Percentiles rank a stretch among this genome's conserved stretches.
These are phyloP conservation scores for Australoheros facetus DNA, from an alignment of 2,797 vertebrate genomes.

Conservation along the genomic window DNA sequence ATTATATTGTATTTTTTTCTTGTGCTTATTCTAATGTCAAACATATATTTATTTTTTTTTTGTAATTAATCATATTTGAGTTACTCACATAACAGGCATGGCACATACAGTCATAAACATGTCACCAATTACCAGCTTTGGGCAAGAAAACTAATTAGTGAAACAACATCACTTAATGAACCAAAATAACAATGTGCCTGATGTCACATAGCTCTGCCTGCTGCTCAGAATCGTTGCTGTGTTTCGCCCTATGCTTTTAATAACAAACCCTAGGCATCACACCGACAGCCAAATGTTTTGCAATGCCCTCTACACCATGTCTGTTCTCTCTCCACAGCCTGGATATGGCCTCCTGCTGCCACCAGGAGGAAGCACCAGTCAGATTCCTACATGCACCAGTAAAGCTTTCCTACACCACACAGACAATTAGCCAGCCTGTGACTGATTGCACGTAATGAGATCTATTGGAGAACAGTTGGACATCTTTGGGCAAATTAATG, in stretches of 20 bases:
- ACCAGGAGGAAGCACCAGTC: conserved; percentile 54
- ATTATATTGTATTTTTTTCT: conserved; percentile 37
- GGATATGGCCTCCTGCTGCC: conserved; percentile 55
- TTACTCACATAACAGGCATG: conserved; percentile 50
- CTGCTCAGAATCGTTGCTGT: conserved; percentile 47
- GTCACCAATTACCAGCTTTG: conserved; percentile 61
- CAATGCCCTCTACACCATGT: conserved; percentile 50
- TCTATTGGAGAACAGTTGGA: conserved; percentile 82
- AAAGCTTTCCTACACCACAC: conserved; percentile 55
- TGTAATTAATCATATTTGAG: conserved; percentile 66
- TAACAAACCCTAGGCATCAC: conserved; percentile 65
- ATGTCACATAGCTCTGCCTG: conserved; percentile 54
- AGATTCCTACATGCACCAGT: conserved; percentile 74
- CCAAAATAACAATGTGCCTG: conserved; percentile 58
- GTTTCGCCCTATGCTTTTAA: conserved; percentile 63
- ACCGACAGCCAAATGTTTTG: conserved; percentile 48
- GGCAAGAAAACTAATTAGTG: conserved; percentile 71
- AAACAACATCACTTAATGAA: conserved; percentile 67
- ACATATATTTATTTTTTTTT: conserved; percentile 9
- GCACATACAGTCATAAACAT: conserved; percentile 52
- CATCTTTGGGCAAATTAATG: conserved; percentile 79
- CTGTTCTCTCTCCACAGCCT: conserved; percentile 41
- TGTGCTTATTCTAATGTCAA: conserved; percentile 32
- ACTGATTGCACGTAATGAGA: conserved; percentile 81
- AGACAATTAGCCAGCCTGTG: conserved; percentile 80